A percentile compares a stretch with the other conserved stretches of the same genome.
These are phyloP conservation scores for Patella pellucida DNA, from an alignment of 2,888 invertebrate species.

Conservation along the genomic window DNA sequence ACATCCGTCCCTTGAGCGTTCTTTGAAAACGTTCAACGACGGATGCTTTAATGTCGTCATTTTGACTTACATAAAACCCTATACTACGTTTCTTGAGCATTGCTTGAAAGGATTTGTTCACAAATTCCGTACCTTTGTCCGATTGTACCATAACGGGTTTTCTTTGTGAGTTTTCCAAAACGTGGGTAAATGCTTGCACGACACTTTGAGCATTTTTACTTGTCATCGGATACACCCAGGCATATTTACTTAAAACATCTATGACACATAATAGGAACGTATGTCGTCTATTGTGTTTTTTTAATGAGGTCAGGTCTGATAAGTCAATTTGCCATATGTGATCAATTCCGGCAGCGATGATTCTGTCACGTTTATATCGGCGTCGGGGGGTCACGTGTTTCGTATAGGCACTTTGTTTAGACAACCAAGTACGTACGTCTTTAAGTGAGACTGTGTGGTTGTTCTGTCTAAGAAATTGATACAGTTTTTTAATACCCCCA, in stretches of 20 bases:
- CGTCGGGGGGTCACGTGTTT: no score
- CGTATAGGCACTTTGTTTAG: no score
- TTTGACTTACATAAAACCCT: conserved; percentile 47
- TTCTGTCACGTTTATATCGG: no score
- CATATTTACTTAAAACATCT: conserved; percentile 46
- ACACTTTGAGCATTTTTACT: conserved; percentile 37
- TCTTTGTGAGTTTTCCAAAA: conserved; percentile 23
- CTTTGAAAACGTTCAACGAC: conserved; percentile 56
- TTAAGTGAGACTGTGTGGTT: not conserved
- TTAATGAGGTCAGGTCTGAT: not conserved
- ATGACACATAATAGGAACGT: conserved; percentile 49
- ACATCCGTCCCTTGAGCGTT: conserved; percentile 39
- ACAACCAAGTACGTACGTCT: not conserved
- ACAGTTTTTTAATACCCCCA: not conserved
- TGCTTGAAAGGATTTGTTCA: conserved; percentile 31
- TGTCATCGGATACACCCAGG: conserved; percentile 45
- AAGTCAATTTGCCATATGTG: conserved; percentile 43
- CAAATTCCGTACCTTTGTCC: conserved; percentile 45
- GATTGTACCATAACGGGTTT: conserved; percentile 37
- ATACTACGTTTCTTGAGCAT: conserved; percentile 32
- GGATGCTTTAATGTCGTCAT: conserved; percentile 50
- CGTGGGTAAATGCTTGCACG: conserved; percentile 33
- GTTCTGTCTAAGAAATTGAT: not conserved
- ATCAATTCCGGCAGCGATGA: no score
- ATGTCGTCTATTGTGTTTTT: conserved; percentile 36